Evolutionary conservation across 2,113 vertebrate species (phyloP), one percentile per base, ranked within the genome.

Genomic region (Chroicocephalus ridibundus): DNA sequence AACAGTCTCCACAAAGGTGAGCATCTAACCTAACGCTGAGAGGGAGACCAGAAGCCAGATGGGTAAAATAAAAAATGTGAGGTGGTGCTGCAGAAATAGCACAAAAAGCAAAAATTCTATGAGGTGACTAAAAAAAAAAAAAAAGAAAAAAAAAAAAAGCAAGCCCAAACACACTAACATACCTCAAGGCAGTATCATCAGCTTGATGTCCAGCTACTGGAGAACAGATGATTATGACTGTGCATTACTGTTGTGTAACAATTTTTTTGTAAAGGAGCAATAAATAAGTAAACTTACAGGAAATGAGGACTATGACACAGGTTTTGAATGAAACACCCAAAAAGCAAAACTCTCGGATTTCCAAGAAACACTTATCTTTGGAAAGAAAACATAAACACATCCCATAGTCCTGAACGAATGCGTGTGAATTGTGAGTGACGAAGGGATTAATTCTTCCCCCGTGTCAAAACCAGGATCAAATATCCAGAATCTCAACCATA

Each of bases 281-380:
- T 82, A 77, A 82, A 65, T 76, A 65, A 29, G 13, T 76, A 57
- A 93, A 68, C 76, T 97, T 60, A 49, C 36, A 78, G 40, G 51
- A 93, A 82, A 71, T 85, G 42, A 70, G 57, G 54, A 62, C 51
- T 31, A n/a, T 83, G 89, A 75, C 86, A 96, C 89, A 92, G 64
- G 68, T 91, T 96, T 96, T 40, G 81, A 88, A 72, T 72, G 65
- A 92, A 96, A 54, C 13, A 46, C 32, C 42, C 36, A 84, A 72
- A 81, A 97, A 93, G 47, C 40, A 95, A 96, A 96, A 6, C 40
- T 78, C 38, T 68, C 4, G 5, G 18, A 79, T 91, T 97, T 97
- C 83, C 57, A 95, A 95, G 77, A 93, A 94, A 82, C 64, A 31
- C 8, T 80, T 32, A 66, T n/a, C 51, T 83, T 75, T 86, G 86